These are phyloP conservation scores for Hymenopus coronatus DNA, from an alignment of 2,888 invertebrate genomes.

Conservation along the genomic window DNA sequence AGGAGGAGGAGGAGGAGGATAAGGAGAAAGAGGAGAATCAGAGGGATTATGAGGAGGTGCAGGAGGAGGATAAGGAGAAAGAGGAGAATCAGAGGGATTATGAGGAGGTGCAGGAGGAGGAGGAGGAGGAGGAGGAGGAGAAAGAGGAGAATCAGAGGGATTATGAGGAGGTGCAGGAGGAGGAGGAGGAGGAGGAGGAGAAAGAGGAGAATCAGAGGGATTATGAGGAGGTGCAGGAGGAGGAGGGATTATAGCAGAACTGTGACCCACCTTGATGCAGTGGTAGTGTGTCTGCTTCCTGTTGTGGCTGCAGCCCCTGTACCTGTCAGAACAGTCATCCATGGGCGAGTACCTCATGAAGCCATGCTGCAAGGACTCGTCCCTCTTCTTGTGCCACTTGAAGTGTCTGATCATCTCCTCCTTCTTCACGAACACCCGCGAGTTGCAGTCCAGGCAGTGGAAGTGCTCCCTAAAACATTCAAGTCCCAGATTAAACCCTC, in stretches of 20 bases:
- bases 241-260: constrained; percentile 12
- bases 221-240: background rate
- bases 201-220: background rate
- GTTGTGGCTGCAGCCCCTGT: constrained; percentile 86
- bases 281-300: constrained; percentile 95
- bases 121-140: background rate
- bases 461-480: constrained; percentile 75
- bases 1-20: background rate
- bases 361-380: constrained; percentile 93
- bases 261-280: constrained; percentile 87
- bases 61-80: too few relatives aligned
- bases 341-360: constrained; percentile 92
- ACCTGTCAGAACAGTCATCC: constrained; percentile 89
- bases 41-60: too few relatives aligned
- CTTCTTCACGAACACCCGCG: constrained; percentile 91
- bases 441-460: constrained; percentile 81
- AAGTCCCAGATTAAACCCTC: too few relatives aligned
- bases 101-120: too few relatives aligned
- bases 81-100: too few relatives aligned
- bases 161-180: background rate
- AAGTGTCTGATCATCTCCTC: constrained; percentile 98
- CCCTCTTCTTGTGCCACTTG: constrained; percentile 99
- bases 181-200: background rate
- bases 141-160: too few relatives aligned
- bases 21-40: too few relatives aligned